Percentiles rank a stretch among this genome's conserved stretches.
Evolutionary conservation across 2,113 vertebrate species (phyloP).

Genomic region (Takifugu flavidus): DNA sequence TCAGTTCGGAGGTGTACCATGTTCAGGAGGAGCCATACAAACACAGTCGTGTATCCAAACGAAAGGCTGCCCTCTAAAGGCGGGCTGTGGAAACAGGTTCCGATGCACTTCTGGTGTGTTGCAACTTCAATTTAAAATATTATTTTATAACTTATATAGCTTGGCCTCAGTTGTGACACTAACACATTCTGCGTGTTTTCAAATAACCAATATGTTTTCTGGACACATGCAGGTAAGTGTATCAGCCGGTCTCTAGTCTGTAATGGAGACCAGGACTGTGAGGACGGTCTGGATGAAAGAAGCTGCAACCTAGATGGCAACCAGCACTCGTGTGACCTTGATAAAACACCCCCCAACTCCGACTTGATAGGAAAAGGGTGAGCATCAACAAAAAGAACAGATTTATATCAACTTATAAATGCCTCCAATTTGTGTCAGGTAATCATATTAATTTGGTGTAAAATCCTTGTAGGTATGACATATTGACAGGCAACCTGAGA

Average conservation of each 20-base stretch:
- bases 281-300: conserved; percentile 86
- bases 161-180: no score
- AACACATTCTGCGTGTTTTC: background rate
- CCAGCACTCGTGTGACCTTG: conserved; percentile 72
- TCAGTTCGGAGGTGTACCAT: conserved; percentile 80
- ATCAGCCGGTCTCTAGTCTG: conserved; percentile 84
- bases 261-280: conserved; percentile 93
- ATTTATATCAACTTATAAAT: background rate
- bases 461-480: conserved; percentile 74
- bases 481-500: conserved; percentile 74
- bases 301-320: conserved; percentile 62
- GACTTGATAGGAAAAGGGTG: conserved; percentile 87
- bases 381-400: conserved; percentile 15
- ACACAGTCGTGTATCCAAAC: conserved; percentile 70
- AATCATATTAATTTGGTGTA: no score
- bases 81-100: conserved; percentile 82
- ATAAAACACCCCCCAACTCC: conserved; percentile 82
- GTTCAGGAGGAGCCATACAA: conserved; percentile 73
- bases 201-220: background rate
- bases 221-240: conserved; percentile 79
- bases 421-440: no score
- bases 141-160: background rate
- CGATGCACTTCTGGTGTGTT: conserved; percentile 83
- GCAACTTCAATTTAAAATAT: background rate
- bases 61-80: conserved; percentile 75